Conservation (phyloP, 2,113 vertebrate genomes). For the Brienomyrus longianalis region DNA sequence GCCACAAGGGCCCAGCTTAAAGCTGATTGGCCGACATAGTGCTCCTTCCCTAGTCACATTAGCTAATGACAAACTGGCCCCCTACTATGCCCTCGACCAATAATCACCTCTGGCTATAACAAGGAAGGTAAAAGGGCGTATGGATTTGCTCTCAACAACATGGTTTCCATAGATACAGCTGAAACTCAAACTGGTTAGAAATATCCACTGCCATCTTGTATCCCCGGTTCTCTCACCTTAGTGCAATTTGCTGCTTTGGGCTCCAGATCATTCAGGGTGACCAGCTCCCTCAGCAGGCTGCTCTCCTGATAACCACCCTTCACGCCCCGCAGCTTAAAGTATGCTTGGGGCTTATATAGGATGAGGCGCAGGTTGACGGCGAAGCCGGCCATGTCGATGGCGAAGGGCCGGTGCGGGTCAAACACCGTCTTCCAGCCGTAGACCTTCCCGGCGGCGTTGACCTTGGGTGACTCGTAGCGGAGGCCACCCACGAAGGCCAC, state of each 20-base stretch:
- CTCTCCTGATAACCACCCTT: conserved; percentile 98
- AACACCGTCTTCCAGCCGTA: conserved; percentile 97
- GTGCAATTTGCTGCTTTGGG: conserved; percentile 98
- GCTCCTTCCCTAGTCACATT: background rate
- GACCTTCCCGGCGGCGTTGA: conserved; percentile 91
- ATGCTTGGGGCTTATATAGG: conserved; percentile 89
- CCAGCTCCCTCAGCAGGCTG: conserved; percentile 89
- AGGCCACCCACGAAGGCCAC: conserved; percentile 93
- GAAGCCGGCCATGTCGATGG: conserved; percentile 98
- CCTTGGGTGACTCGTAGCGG: conserved; percentile 91
- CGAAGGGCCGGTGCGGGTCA: conserved; percentile 92
- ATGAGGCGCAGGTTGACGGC: conserved; percentile 91
- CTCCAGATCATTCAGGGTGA: conserved; percentile 90
- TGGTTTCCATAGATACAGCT: background rate
- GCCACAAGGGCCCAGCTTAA: background rate
- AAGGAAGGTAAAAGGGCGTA: background rate
- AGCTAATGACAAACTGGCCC: background rate
- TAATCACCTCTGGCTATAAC: background rate
- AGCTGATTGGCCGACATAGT: background rate
- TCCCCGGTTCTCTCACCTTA: conserved; percentile 67
- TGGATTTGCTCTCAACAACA: background rate
- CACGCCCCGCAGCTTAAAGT: conserved; percentile 93
- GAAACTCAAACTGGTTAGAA: background rate
- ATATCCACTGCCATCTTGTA: background rate
- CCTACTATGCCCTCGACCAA: background rate